phyloP scores from a whole-genome alignment of 2,113 vertebrate genomes.

The Odocoileus virginianus region DNA sequence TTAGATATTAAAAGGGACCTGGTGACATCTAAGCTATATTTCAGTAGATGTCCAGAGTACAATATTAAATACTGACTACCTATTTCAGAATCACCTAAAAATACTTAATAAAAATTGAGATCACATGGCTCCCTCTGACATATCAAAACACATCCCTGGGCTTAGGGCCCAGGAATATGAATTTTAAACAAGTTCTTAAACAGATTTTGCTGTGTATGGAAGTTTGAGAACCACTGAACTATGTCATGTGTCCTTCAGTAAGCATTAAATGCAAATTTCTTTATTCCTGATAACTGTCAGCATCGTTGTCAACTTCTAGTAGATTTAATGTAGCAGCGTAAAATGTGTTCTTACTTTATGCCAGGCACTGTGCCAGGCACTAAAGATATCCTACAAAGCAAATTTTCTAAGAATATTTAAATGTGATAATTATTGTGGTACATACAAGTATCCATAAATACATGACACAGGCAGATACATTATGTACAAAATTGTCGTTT shows the following conservation, averaged over 20 bases:
- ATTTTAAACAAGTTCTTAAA: background rate
- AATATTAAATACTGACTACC: background rate
- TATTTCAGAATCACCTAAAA: background rate
- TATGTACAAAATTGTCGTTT: slow-evolving; percentile 17
- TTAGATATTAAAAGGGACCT: background rate
- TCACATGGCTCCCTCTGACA: background rate
- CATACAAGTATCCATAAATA: background rate
- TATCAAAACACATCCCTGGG: background rate
- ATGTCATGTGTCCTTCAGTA: background rate
- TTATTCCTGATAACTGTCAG: background rate
- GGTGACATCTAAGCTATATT: background rate
- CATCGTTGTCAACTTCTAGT: background rate
- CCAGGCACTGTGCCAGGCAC: background rate
- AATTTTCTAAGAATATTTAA: background rate
- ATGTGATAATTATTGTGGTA: background rate
- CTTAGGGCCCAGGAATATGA: background rate
- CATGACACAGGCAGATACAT: background rate
- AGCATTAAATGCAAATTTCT: background rate
- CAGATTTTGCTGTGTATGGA: background rate
- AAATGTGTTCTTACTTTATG: background rate
- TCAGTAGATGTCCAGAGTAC: background rate
- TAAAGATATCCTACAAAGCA: background rate
- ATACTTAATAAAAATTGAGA: background rate
- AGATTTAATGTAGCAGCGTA: background rate
- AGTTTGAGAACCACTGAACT: background rate